These are phyloP conservation scores for Chiloscyllium plagiosum DNA, from an alignment of 2,113 vertebrate species.

Conservation along the genomic window DNA sequence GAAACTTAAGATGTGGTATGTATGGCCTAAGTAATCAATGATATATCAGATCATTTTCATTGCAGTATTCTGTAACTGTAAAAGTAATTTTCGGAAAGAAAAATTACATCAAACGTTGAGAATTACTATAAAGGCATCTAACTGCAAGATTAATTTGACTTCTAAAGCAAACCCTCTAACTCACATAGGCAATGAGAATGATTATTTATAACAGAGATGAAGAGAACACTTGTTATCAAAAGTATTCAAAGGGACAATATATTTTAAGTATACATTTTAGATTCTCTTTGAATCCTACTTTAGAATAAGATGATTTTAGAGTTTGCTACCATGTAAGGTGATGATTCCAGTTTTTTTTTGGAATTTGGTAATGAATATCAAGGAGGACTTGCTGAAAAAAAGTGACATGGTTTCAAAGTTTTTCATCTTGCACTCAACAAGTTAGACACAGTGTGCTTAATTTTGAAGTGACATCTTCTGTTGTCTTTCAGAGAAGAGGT, in stretches of 20 bases:
- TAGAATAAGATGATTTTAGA: background rate
- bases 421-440: too few species aligned
- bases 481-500: too few species aligned
- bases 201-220: background rate
- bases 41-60: slow-evolving; percentile 6
- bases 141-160: background rate
- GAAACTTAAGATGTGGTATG: background rate
- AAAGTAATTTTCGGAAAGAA: background rate
- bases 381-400: background rate
- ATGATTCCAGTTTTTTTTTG: background rate
- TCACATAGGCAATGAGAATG: background rate
- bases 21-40: background rate
- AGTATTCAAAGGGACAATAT: background rate
- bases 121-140: background rate
- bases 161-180: background rate
- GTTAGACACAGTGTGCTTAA: too few species aligned
- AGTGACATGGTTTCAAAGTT: too few species aligned
- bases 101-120: background rate
- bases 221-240: background rate
- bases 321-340: too few species aligned
- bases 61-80: background rate
- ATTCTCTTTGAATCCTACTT: background rate
- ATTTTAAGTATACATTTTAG: background rate
- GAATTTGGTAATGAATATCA: background rate
- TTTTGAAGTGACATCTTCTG: too few species aligned